These are phyloP conservation scores for Matsumyia berberina DNA, from an alignment of 2,888 invertebrate species.

Conservation along the genomic window DNA sequence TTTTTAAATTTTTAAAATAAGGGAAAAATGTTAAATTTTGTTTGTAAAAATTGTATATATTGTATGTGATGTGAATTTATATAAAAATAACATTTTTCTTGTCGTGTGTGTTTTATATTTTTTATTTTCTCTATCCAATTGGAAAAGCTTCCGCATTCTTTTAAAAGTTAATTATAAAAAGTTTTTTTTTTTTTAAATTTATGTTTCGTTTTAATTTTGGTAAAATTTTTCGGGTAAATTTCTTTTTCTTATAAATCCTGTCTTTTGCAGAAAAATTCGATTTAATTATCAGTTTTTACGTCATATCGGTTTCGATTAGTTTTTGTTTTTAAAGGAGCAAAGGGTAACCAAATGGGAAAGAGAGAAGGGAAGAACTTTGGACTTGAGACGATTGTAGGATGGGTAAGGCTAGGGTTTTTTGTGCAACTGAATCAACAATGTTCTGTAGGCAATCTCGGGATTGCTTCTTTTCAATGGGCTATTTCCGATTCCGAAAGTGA, in stretches of 20 bases:
- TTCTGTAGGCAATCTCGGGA: too few species aligned
- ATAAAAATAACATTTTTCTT: slow-evolving; percentile 76
- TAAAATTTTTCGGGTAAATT: slow-evolving; percentile 62
- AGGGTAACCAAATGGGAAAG: not conserved
- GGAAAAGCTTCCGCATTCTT: slow-evolving; percentile 62
- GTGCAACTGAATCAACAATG: too few species aligned
- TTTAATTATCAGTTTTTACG: slow-evolving; percentile 73
- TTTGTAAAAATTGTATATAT: slow-evolving; percentile 77
- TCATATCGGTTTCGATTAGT: slow-evolving; percentile 71
- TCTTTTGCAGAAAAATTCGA: slow-evolving; percentile 74
- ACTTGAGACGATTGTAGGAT: too few species aligned
- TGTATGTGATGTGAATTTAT: slow-evolving; percentile 76
- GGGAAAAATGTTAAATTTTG: slow-evolving; percentile 73
- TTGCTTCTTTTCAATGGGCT: too few species aligned
- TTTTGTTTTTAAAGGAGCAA: slow-evolving; percentile 10
- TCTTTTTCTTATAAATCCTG: slow-evolving; percentile 66
- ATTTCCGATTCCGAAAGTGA: too few species aligned
- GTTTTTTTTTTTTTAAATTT: slow-evolving; percentile 49
- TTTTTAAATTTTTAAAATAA: slow-evolving; percentile 62
- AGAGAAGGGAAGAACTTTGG: not conserved
- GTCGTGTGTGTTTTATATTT: slow-evolving; percentile 66
- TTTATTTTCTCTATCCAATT: slow-evolving; percentile 62
- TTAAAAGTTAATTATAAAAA: slow-evolving; percentile 65
- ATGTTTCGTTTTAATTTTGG: slow-evolving; percentile 56
- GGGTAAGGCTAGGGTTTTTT: too few species aligned